Conservation (phyloP, 1,140 invertebrate species). For the Penaeus chinensis region DNA sequence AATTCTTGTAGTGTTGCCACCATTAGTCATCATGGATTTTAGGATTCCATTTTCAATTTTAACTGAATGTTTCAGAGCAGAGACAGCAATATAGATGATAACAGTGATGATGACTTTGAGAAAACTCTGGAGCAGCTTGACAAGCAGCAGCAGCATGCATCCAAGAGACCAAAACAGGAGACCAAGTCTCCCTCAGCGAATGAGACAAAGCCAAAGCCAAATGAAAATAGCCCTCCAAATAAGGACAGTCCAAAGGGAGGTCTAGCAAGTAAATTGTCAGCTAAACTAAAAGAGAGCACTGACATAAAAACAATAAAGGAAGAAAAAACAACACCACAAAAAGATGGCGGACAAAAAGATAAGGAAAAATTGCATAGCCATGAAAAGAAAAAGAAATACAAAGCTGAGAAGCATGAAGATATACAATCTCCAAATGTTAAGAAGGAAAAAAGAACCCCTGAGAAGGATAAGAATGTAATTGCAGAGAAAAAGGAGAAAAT, state of each 20-base stretch:
- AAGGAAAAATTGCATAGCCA: constrained; percentile 1
- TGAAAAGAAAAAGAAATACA: constrained; percentile 15
- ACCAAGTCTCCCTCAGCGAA: not conserved
- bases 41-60: no score
- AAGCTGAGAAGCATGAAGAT: not conserved
- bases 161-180: not conserved
- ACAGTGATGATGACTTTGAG: constrained; percentile 40
- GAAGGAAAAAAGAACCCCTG: not conserved
- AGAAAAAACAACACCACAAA: not conserved
- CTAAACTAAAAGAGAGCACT: constrained; percentile 27
- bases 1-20: no score
- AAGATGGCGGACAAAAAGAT: not conserved
- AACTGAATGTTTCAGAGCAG: no score
- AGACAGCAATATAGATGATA: no score
- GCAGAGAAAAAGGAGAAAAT: not conserved
- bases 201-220: constrained; percentile 42
- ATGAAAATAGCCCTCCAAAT: constrained; percentile 45
- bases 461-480: not conserved
- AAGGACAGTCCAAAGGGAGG: not conserved
- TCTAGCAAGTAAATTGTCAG: constrained; percentile 23
- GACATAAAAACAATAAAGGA: not conserved
- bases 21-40: no score
- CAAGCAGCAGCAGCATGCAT: not conserved
- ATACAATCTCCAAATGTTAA: no score
- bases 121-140: constrained; percentile 38